Percentiles rank a stretch among this genome's conserved stretches.
Conservation (phyloP, 92 coral and sea anemone genomes). For the Bergia puertoricense region DNA sequence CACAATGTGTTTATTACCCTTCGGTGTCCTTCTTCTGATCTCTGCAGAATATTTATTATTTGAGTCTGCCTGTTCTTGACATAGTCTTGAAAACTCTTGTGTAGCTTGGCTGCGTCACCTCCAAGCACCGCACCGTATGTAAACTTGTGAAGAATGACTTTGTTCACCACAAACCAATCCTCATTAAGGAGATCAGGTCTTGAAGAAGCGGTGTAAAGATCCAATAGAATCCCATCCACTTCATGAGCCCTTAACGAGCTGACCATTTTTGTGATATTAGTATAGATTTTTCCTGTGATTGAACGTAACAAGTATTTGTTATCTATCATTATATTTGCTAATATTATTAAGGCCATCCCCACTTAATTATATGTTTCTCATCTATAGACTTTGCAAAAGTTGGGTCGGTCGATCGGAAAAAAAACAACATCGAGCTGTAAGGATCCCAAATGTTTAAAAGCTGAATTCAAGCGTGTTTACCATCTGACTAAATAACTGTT, state of each 20-base stretch:
- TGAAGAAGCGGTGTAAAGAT: constrained; percentile 72
- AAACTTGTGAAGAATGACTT: constrained; percentile 56
- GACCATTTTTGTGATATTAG: constrained; percentile 56
- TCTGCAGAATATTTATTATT: constrained; percentile 52
- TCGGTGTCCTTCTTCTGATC: constrained; percentile 46
- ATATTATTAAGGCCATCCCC: too few relatives aligned
- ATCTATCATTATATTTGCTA: too few relatives aligned
- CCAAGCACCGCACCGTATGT: constrained; percentile 67
- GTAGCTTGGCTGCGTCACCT: constrained; percentile 63
- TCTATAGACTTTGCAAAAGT: too few relatives aligned
- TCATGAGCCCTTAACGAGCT: constrained; percentile 52
- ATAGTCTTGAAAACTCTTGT: constrained; percentile 56
- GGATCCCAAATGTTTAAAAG: too few relatives aligned
- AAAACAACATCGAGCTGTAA: too few relatives aligned
- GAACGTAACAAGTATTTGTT: background rate
- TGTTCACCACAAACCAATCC: constrained; percentile 63
- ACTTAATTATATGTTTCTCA: too few relatives aligned
- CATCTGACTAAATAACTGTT: too few relatives aligned
- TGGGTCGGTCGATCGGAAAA: too few relatives aligned
- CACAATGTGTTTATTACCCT: constrained; percentile 25
- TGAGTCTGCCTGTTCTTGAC: constrained; percentile 42
- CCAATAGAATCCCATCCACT: constrained; percentile 76
- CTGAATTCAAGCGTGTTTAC: too few relatives aligned
- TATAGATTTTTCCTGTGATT: constrained; percentile 55
- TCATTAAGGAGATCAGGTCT: constrained; percentile 67